Evolutionary conservation across 1,140 invertebrate species (phyloP), one percentile per base, ranked within the genome.

Genomic region (Drosophila mayri): DNA sequence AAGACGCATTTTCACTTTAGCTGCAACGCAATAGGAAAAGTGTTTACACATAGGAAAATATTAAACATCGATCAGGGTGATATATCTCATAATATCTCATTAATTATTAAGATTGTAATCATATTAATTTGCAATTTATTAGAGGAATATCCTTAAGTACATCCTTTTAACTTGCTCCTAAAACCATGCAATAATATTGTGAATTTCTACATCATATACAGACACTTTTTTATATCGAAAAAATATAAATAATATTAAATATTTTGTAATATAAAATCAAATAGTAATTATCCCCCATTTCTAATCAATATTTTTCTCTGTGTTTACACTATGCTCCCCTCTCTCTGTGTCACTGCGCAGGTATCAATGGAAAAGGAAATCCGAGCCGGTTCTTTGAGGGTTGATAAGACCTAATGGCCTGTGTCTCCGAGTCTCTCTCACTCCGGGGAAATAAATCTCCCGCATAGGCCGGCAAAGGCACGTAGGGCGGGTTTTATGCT

Each of bases 1-100:
- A 85, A 72, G 81, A 90, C 86, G 85, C 81, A 88, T 84, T 88
- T 90, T 78, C 54, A 28, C 38, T 32, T 55, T 40, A 25, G 32
- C 61, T 73, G 76, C 75, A 79, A 66, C 76, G 76, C 76, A 79
- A 62, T 79, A 58, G 32, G 54, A 43, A 71, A 63, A 43, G 22
- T 37, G 4, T 58, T 32, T 74, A 55, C 52, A 55, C 52, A 25
- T 25, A 4, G 50, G 47, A 18, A 22, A 55, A 55, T 25, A 16
- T 25, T 10, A 16, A 11, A 2, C 4, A 38, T 22, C 22, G 4
- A 55, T 55, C 8, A 11, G 4, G 35, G 0, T n/a, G 14, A 38
- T 55, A n/a, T 8, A 50, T 32, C n/a, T 18, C 0, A 12, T 18
- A 9, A n/a, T 1, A 30, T 11, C 0, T 22, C 10, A 22, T 20